Conservation (phyloP, 2,888 invertebrate genomes). For the Gisinianus flammeolus region DNA sequence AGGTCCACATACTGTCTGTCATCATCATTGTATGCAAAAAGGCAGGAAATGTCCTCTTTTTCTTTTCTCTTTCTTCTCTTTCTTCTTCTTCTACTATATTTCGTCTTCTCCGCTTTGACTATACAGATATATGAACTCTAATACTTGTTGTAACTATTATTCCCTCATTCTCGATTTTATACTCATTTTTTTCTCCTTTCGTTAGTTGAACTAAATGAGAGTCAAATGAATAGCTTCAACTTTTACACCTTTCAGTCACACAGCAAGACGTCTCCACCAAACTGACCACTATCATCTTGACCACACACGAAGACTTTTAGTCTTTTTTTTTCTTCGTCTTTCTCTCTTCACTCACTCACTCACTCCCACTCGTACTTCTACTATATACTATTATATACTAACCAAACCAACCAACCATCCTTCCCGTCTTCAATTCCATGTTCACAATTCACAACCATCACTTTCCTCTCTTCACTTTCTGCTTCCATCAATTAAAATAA, state of each 20-base stretch:
- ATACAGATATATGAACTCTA: background rate
- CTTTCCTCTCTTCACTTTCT: no score
- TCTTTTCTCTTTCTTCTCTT: background rate
- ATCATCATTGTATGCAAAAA: conserved; percentile 10
- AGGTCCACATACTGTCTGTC: conserved; percentile 11
- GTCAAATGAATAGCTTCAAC: conserved; percentile 19
- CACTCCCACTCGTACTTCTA: background rate
- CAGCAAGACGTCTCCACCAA: conserved; percentile 47
- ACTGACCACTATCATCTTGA: conserved; percentile 47
- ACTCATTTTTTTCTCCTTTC: background rate
- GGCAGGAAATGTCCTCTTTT: background rate
- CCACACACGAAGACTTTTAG: conserved; percentile 44
- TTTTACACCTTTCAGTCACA: conserved; percentile 52
- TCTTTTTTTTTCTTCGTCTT: background rate
- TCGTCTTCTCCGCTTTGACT: background rate
- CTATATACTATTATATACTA: background rate
- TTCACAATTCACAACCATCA: background rate
- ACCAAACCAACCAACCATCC: background rate
- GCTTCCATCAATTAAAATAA: no score
- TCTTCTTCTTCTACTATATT: no score
- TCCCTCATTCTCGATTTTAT: background rate
- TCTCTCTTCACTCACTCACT: conserved; percentile 7
- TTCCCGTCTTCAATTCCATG: no score
- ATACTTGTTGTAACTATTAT: no score
- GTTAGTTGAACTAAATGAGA: conserved; percentile 17